Percentiles rank a stretch among this genome's conserved stretches.
phyloP scores from a whole-genome alignment of 1,140 invertebrate species.

The Apolygus lucorum region DNA sequence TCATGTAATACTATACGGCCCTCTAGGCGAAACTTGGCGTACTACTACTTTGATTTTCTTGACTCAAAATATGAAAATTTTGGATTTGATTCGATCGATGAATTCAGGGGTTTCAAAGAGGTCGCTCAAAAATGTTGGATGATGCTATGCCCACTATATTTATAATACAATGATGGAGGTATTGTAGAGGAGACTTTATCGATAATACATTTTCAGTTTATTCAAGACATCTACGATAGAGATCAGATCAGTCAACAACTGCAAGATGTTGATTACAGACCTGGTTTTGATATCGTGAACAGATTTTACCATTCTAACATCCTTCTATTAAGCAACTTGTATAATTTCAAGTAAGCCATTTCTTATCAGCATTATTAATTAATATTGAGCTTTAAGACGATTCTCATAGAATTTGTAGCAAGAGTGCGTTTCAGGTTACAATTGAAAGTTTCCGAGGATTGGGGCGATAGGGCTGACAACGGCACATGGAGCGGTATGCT shows the following conservation, averaged over 20 bases:
- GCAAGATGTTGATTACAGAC: neutral
- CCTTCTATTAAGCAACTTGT: neutral
- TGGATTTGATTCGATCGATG: too few species aligned
- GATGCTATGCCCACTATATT: too few species aligned
- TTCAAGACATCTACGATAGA: neutral
- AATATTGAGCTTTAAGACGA: neutral
- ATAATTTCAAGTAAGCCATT: neutral
- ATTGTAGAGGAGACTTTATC: too few species aligned
- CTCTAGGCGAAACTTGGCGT: too few species aligned
- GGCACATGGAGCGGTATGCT: neutral
- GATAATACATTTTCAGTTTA: neutral
- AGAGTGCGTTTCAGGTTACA: neutral
- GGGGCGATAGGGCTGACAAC: neutral
- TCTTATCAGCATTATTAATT: neutral
- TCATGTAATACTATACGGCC: too few species aligned
- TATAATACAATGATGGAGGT: too few species aligned
- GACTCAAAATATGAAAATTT: too few species aligned
- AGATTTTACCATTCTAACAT: neutral
- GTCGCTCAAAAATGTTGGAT: too few species aligned
- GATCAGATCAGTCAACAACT: neutral
- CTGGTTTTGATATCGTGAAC: neutral
- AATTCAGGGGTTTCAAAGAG: too few species aligned
- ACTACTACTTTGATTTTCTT: too few species aligned
- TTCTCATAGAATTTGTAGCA: too few species aligned
- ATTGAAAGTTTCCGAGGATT: neutral